Conservation (phyloP, 2,797 vertebrate genomes). For the Melanotaenia pygmaea region DNA sequence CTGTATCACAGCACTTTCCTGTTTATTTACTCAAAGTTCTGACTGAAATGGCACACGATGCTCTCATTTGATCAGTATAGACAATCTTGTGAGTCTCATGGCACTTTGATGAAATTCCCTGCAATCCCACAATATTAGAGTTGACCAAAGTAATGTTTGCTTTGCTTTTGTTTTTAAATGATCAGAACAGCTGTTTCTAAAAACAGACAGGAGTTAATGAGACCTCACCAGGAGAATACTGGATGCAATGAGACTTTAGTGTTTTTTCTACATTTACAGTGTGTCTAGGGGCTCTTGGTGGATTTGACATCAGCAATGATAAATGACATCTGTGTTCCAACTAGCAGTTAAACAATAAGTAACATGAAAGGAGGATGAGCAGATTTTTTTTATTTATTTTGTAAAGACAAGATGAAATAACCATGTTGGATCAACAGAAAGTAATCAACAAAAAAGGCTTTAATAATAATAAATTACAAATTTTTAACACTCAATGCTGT, state of each 20-base stretch:
- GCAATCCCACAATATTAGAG: neutral
- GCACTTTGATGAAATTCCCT: constrained; percentile 10
- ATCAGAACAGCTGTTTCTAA: neutral
- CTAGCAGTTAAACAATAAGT: neutral
- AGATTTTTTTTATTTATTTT: constrained; percentile 1
- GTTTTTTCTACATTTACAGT: constrained; percentile 4
- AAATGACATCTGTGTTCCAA: constrained; percentile 19
- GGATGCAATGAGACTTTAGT: neutral
- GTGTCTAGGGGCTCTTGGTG: neutral
- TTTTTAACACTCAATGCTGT: constrained; percentile 3
- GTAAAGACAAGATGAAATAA: neutral
- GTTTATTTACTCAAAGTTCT: constrained; percentile 18
- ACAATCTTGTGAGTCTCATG: constrained; percentile 10
- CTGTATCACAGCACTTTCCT: constrained; percentile 33
- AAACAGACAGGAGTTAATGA: neutral
- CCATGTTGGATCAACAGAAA: neutral
- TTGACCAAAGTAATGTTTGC: constrained; percentile 4
- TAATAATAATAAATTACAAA: neutral
- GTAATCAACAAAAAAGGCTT: neutral
- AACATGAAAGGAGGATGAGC: neutral
- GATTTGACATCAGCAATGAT: neutral
- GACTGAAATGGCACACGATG: constrained; percentile 34
- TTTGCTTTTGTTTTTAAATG: constrained; percentile 21
- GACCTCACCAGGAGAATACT: neutral
- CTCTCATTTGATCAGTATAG: constrained; percentile 8